Evolutionary conservation across 2,888 invertebrate genomes (phyloP).

Genomic region (Tipula lateralis): DNA sequence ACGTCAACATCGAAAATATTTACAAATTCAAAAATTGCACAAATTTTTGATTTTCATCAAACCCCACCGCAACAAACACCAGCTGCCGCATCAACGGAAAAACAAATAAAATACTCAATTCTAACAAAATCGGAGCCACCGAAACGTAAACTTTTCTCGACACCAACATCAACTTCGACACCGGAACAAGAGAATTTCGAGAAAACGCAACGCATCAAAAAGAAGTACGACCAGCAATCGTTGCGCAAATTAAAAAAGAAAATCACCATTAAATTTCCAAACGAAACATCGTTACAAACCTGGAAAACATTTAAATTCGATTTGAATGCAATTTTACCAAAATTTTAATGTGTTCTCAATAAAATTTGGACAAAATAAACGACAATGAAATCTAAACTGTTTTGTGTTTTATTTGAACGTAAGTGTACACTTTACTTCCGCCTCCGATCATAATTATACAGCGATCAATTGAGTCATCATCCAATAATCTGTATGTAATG

Average conservation of each 20-base stretch:
- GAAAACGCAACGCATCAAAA: neutral
- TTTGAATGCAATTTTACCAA: neutral
- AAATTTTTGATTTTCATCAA: neutral
- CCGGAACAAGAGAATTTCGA: neutral
- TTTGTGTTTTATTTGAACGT: neutral
- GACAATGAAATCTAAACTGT: neutral
- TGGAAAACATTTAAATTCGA: slow-evolving; percentile 29
- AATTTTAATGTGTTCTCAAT: neutral
- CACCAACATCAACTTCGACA: neutral
- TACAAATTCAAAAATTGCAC: slow-evolving; percentile 14
- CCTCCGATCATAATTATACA: neutral
- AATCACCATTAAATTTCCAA: neutral
- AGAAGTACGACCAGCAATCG: neutral
- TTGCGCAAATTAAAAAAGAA: neutral
- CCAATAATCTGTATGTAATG: neutral
- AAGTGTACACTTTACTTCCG: neutral
- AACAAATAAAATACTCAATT: neutral
- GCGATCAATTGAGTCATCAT: neutral
- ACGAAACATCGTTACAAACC: neutral
- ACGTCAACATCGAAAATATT: neutral
- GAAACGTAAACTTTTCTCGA: slow-evolving; percentile 24
- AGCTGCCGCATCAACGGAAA: neutral
- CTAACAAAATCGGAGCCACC: slow-evolving; percentile 14
- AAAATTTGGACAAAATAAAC: neutral
- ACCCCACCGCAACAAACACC: neutral